A percentile compares a stretch with the other conserved stretches of the same genome.
These are phyloP conservation scores for Metopolophium dirhodum DNA, from an alignment of 1,140 invertebrate genomes.

Conservation along the genomic window DNA sequence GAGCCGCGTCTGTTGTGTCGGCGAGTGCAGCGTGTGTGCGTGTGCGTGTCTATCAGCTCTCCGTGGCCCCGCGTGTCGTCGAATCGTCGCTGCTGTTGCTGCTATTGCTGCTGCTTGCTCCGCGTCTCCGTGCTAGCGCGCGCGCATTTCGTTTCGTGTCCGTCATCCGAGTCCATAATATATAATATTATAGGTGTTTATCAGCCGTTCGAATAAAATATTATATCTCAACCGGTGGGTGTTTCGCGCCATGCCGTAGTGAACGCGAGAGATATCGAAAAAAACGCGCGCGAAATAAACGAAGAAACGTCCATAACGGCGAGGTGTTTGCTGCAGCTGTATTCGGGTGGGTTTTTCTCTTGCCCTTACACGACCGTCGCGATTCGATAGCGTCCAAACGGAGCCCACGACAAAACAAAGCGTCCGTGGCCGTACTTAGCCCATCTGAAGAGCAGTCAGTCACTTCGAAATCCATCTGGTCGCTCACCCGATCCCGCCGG, in stretches of 20 bases:
- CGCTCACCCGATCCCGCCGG: background rate
- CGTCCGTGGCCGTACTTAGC: background rate
- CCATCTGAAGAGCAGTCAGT: background rate
- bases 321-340: background rate
- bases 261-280: background rate
- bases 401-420: background rate
- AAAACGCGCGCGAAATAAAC: background rate
- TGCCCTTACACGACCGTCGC: background rate
- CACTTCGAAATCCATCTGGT: background rate
- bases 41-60: background rate
- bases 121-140: background rate
- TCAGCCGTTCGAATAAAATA: background rate
- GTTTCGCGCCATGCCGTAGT: background rate
- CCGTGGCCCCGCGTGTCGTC: constrained; percentile 1
- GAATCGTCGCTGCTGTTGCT: background rate
- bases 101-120: no score
- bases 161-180: no score
- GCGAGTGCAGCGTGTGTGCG: constrained; percentile 33
- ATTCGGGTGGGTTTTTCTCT: background rate
- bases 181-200: no score
- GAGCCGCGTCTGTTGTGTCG: constrained; percentile 19
- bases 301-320: background rate
- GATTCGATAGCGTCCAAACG: background rate
- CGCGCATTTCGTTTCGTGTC: background rate
- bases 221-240: background rate